Percentiles rank a stretch among this genome's conserved stretches.
Conservation (phyloP, 2,888 invertebrate species). For the Nomada goodeniana region DNA sequence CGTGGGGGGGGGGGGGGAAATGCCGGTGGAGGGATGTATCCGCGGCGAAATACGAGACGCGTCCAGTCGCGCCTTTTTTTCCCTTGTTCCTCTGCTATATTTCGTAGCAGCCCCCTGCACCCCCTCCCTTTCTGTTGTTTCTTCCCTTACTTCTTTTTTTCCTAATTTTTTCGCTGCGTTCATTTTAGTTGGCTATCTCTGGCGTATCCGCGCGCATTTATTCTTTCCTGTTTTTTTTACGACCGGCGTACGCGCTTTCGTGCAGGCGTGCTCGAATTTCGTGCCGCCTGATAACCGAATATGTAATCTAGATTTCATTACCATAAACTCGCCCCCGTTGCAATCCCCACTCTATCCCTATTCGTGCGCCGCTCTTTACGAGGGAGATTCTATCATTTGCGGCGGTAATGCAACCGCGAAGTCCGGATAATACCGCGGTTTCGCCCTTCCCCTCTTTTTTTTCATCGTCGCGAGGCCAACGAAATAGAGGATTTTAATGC, state of each 20-base stretch:
- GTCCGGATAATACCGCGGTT: conserved; percentile 48
- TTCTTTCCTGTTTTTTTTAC: neutral
- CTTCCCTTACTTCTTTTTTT: neutral
- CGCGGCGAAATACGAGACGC: conserved; percentile 68
- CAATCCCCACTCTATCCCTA: neutral
- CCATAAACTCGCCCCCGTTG: conserved; percentile 55
- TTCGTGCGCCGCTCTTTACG: conserved; percentile 38
- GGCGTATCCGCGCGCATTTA: conserved; percentile 9
- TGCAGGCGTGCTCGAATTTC: conserved; percentile 41
- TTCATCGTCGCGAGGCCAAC: neutral
- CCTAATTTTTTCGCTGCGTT: neutral
- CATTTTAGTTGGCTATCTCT: neutral
- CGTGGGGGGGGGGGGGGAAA: too few species aligned
- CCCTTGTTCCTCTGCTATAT: neutral
- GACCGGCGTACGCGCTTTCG: neutral
- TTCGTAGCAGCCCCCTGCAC: neutral
- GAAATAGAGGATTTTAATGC: conserved; percentile 52
- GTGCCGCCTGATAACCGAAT: conserved; percentile 60
- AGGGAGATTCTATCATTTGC: conserved; percentile 61
- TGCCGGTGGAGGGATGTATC: neutral
- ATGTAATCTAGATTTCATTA: conserved; percentile 72
- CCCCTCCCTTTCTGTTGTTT: neutral
- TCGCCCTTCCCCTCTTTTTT: neutral
- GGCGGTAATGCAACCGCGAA: conserved; percentile 56
- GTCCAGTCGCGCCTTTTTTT: conserved; percentile 7